Evolutionary conservation across 2,888 invertebrate species (phyloP).

Genomic region (Acanthoscelides obtectus): DNA sequence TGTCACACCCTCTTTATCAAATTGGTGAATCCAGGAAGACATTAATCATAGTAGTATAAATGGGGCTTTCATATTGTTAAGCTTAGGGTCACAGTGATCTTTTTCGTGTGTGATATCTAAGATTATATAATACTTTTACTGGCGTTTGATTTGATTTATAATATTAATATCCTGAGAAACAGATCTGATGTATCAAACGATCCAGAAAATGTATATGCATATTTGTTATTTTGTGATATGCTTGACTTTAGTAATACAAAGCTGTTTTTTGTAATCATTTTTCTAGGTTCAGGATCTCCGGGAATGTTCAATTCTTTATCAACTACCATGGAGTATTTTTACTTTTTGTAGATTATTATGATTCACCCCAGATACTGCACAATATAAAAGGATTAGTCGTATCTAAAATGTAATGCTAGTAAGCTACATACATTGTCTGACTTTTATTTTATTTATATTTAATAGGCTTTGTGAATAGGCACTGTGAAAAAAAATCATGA

Average conservation of each 20-base stretch:
- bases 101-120: not conserved
- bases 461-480: not conserved
- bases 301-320: too few relatives aligned
- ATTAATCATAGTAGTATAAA: not conserved
- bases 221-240: too few relatives aligned
- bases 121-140: not conserved
- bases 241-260: too few relatives aligned
- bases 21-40: too few relatives aligned
- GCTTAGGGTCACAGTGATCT: not conserved
- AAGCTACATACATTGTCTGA: not conserved
- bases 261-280: too few relatives aligned
- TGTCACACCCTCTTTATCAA: too few relatives aligned
- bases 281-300: too few relatives aligned
- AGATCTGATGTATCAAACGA: not conserved
- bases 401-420: not conserved
- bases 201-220: not conserved
- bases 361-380: too few relatives aligned
- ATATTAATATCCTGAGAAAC: not conserved
- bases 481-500: not conserved
- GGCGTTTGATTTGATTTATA: not conserved
- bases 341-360: too few relatives aligned
- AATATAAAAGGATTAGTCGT: not conserved
- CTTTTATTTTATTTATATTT: too few relatives aligned
- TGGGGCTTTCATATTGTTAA: not conserved
- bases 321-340: too few relatives aligned